Conservation (phyloP, 2,113 vertebrate genomes). For the Stegastes partitus region DNA sequence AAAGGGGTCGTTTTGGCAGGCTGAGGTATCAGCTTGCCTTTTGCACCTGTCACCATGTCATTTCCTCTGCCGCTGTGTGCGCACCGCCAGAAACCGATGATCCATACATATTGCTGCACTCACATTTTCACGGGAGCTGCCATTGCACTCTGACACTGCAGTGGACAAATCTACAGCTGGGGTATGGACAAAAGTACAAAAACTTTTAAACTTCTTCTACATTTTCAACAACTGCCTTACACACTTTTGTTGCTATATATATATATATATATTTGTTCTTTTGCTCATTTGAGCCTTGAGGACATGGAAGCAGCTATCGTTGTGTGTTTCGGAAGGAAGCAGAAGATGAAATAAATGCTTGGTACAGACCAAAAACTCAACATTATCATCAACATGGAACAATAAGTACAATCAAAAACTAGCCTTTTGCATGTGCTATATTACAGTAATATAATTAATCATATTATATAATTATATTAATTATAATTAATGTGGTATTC, state of each 20-base stretch:
- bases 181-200: background rate
- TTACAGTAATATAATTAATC: background rate
- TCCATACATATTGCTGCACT: slow-evolving; percentile 7
- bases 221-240: background rate
- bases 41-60: background rate
- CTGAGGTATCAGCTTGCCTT: background rate
- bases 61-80: slow-evolving; percentile 1
- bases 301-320: background rate
- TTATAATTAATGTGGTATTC: too few relatives aligned
- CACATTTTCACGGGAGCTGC: slow-evolving; percentile 5
- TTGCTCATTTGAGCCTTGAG: slow-evolving; percentile 1
- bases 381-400: background rate
- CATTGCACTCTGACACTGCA: slow-evolving; percentile 1
- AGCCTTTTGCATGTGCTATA: background rate
- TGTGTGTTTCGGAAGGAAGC: background rate
- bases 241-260: background rate
- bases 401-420: background rate
- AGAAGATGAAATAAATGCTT: background rate
- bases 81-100: background rate
- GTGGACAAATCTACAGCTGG: background rate
- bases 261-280: background rate
- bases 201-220: background rate
- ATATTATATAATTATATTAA: background rate
- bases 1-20: background rate
- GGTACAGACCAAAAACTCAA: background rate